A percentile compares a stretch with the other conserved stretches of the same genome.
phyloP scores from a whole-genome alignment of 2,113 vertebrate species.

The Pardalotus punctatus region DNA sequence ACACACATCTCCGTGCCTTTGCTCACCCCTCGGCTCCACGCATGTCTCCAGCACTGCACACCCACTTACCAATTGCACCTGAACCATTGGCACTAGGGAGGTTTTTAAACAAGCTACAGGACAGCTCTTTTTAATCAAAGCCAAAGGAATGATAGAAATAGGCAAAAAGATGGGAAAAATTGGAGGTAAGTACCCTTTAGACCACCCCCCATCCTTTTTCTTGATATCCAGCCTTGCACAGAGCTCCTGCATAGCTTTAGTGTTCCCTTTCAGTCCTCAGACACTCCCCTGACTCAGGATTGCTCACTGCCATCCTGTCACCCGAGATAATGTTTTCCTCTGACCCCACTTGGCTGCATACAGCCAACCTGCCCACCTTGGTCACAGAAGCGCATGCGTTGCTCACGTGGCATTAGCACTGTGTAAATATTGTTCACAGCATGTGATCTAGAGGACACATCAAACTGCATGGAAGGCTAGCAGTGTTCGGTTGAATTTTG shows the following conservation, averaged over 20 bases:
- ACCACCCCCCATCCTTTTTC: neutral
- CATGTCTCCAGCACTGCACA: neutral
- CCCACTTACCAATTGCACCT: no score
- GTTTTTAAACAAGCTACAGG: neutral
- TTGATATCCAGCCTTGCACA: neutral
- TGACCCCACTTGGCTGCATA: no score
- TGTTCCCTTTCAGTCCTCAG: neutral
- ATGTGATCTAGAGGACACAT: neutral
- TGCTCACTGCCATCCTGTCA: neutral
- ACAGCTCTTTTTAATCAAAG: neutral
- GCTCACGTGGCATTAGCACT: neutral
- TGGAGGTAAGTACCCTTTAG: neutral
- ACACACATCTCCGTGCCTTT: neutral
- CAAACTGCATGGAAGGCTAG: neutral
- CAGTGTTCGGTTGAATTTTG: neutral
- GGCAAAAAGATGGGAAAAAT: neutral
- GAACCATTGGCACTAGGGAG: neutral
- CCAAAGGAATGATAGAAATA: neutral
- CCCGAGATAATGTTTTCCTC: neutral
- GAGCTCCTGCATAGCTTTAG: neutral
- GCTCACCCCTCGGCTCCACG: neutral
- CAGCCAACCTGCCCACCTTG: neutral
- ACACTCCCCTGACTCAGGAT: rapidly evolving
- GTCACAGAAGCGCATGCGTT: neutral
- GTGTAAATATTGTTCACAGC: neutral